Conservation (phyloP, 2,888 invertebrate species). For the Rosalia funebris region DNA sequence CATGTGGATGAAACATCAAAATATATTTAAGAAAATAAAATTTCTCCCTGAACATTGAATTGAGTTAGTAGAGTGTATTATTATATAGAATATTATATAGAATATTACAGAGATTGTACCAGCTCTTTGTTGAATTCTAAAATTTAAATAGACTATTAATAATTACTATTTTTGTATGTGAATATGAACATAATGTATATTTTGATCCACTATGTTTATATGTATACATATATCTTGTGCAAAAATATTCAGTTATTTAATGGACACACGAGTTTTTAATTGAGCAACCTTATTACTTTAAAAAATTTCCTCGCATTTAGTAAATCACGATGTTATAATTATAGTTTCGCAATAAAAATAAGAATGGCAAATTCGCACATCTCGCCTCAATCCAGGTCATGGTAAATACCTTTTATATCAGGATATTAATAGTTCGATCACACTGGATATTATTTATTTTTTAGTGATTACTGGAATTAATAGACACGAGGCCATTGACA, state of each 20-base stretch:
- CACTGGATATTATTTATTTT: not conserved
- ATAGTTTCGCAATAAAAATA: conserved; percentile 8
- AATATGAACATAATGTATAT: too few relatives aligned
- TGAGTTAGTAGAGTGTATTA: too few relatives aligned
- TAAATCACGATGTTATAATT: not conserved
- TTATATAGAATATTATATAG: too few relatives aligned
- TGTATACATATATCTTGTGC: not conserved
- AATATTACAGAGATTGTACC: too few relatives aligned
- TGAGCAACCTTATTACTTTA: too few relatives aligned
- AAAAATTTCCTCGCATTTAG: not conserved
- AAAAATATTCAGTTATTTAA: not conserved
- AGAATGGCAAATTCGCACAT: conserved; percentile 13
- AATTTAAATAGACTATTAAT: not conserved
- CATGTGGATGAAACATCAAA: too few relatives aligned
- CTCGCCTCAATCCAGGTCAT: conserved; percentile 11
- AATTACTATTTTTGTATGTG: not conserved
- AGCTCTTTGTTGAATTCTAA: not conserved
- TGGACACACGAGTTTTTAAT: too few relatives aligned
- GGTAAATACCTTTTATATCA: conserved; percentile 6
- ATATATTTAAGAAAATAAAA: too few relatives aligned
- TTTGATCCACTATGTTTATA: too few relatives aligned
- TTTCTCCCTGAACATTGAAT: too few relatives aligned
- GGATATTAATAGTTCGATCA: conserved; percentile 1
- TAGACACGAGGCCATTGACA: conserved; percentile 7
- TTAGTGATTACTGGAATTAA: not conserved